Evolutionary conservation across 2,797 vertebrate genomes (phyloP).

Genomic region (Coccyzus lansbergi): DNA sequence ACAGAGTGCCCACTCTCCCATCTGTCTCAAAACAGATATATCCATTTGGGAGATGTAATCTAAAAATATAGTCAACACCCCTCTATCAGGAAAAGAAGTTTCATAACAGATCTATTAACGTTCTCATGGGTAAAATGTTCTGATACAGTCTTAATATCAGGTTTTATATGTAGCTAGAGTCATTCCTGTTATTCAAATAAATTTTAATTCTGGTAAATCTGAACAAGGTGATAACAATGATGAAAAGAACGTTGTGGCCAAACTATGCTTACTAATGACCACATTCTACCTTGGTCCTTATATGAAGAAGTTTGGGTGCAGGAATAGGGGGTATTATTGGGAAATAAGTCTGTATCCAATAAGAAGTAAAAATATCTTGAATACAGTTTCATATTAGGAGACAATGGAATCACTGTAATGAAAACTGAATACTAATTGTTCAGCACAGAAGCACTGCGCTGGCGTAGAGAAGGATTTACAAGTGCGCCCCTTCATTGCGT

Average conservation of each 20-base stretch:
- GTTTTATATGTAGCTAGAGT: neutral
- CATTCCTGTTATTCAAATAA: neutral
- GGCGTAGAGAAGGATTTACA: accelerated
- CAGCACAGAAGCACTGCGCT: neutral
- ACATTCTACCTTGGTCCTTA: neutral
- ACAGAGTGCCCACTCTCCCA: constrained; percentile 57
- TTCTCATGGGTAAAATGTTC: neutral
- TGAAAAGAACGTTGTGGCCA: neutral
- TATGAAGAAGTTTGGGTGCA: neutral
- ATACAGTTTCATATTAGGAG: neutral
- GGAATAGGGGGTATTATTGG: neutral
- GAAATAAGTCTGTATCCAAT: neutral
- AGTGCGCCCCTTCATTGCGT: accelerated
- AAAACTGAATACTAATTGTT: neutral
- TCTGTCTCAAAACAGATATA: constrained; percentile 54
- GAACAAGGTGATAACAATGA: neutral
- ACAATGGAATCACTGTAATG: neutral
- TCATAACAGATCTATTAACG: constrained; percentile 33
- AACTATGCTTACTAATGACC: neutral
- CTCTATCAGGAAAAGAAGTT: neutral
- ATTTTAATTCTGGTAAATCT: neutral
- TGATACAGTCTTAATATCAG: neutral
- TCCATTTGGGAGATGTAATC: neutral
- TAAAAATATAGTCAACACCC: neutral
- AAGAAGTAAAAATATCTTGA: neutral